These are phyloP conservation scores for Idaea dimidiata DNA, from an alignment of 2,888 invertebrate genomes.

Conservation along the genomic window DNA sequence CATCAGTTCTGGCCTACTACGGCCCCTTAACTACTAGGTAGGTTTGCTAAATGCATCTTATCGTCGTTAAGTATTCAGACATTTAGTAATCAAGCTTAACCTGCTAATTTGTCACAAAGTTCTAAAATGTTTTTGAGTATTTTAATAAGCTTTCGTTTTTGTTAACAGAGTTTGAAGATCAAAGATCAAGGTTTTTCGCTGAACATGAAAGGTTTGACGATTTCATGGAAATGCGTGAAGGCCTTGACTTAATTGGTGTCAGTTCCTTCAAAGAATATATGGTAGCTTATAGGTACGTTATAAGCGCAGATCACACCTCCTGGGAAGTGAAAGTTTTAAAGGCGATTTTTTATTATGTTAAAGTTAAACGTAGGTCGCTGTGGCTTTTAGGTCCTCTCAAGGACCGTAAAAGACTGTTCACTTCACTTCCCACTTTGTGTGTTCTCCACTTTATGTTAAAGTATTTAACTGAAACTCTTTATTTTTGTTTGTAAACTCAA, in stretches of 20 bases:
- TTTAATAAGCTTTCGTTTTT: not conserved
- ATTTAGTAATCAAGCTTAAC: not conserved
- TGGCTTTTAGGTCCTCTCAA: too few relatives aligned
- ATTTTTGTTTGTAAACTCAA: too few relatives aligned
- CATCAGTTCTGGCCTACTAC: too few relatives aligned
- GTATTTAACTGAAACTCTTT: too few relatives aligned
- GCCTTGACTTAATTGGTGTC: slow-evolving; percentile 86
- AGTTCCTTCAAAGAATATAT: slow-evolving; percentile 80
- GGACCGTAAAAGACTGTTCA: too few relatives aligned
- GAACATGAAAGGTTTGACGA: slow-evolving; percentile 90
- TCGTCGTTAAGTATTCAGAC: not conserved
- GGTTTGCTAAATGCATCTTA: too few relatives aligned
- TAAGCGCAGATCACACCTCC: too few relatives aligned
- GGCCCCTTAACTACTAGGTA: not conserved
- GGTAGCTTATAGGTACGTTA: slow-evolving; percentile 73
- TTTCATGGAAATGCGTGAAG: slow-evolving; percentile 92
- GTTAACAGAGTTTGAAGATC: slow-evolving; percentile 87
- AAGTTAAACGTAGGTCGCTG: too few relatives aligned
- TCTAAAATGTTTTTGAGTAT: not conserved
- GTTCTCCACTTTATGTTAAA: too few relatives aligned
- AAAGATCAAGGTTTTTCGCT: slow-evolving; percentile 88
- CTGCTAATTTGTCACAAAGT: not conserved
- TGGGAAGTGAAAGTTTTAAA: too few relatives aligned
- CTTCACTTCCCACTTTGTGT: too few relatives aligned
- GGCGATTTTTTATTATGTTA: too few relatives aligned